These are phyloP conservation scores for Berghia stephanieae DNA, from an alignment of 1,140 invertebrate species.

Conservation along the genomic window DNA sequence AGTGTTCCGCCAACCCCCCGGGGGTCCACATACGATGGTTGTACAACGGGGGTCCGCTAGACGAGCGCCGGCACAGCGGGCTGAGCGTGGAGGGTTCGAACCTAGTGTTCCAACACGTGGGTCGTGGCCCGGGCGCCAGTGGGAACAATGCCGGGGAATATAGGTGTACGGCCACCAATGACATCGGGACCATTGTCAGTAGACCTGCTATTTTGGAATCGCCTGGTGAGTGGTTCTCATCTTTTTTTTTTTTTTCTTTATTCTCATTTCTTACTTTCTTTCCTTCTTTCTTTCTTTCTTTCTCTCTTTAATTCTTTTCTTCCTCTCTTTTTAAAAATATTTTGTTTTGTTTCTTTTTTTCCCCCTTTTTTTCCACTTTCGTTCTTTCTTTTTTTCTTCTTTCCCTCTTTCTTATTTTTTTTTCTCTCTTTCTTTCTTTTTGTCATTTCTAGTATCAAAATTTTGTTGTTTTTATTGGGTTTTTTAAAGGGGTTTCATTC, in stretches of 20 bases:
- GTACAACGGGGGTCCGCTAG: slow-evolving; percentile 28
- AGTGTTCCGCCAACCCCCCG: slow-evolving; percentile 18
- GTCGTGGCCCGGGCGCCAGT: background rate
- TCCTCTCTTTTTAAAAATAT: background rate
- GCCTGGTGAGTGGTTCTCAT: slow-evolving; percentile 33
- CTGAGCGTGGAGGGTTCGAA: slow-evolving; percentile 4
- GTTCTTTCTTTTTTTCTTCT: too few species aligned
- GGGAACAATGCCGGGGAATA: slow-evolving; percentile 31
- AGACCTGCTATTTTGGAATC: slow-evolving; percentile 24
- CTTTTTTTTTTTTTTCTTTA: too few species aligned
- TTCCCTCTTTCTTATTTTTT: too few species aligned
- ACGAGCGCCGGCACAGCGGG: slow-evolving; percentile 1
- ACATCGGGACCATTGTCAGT: slow-evolving; percentile 22
- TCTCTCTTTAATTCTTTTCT: background rate
- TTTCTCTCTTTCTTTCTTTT: too few species aligned
- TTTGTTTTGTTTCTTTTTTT: background rate
- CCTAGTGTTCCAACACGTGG: slow-evolving; percentile 22
- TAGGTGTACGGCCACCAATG: slow-evolving; percentile 31
- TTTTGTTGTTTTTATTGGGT: too few species aligned
- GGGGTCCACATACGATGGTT: slow-evolving; percentile 26
- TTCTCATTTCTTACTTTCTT: background rate
- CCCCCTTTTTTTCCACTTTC: too few species aligned
- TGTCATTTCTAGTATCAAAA: too few species aligned
- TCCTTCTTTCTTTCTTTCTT: background rate
- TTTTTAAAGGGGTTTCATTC: too few species aligned